These are phyloP conservation scores for Columba janthina DNA, from an alignment of 2,113 vertebrate species.

Conservation along the genomic window DNA sequence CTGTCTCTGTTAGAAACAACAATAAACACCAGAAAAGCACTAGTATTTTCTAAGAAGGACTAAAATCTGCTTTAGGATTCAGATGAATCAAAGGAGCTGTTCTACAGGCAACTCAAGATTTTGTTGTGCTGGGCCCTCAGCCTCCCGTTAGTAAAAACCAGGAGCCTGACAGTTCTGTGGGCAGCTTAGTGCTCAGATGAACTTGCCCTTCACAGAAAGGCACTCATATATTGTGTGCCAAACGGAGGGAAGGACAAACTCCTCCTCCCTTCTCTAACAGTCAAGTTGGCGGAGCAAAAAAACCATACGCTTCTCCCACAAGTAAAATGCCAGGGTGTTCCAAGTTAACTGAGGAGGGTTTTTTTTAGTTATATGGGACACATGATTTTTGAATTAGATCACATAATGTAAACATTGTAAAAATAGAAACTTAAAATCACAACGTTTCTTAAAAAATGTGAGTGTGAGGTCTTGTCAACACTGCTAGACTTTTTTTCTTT, in stretches of 20 bases:
- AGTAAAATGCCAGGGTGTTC: not conserved
- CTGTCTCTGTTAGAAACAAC: not conserved
- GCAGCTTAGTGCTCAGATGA: not conserved
- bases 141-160: not conserved
- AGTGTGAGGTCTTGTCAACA: not conserved
- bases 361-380: not conserved
- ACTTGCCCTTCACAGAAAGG: not conserved
- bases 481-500: not conserved
- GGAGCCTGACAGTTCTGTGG: not conserved
- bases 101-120: not conserved
- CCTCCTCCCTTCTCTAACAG: not conserved
- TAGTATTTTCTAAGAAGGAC: not conserved
- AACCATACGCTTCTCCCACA: not conserved
- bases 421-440: not conserved
- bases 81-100: not conserved
- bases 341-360: fast-evolving
- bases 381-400: not conserved
- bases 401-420: not conserved
- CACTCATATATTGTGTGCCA: fast-evolving
- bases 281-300: not conserved
- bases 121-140: not conserved
- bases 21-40: not conserved
- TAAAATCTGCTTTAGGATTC: not conserved
- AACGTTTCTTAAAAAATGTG: not conserved
- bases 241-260: not conserved